Percentiles rank a stretch among this genome's conserved stretches.
Evolutionary conservation across 2,888 invertebrate genomes (phyloP).

Genomic region (Aspidiotus rigidus): DNA sequence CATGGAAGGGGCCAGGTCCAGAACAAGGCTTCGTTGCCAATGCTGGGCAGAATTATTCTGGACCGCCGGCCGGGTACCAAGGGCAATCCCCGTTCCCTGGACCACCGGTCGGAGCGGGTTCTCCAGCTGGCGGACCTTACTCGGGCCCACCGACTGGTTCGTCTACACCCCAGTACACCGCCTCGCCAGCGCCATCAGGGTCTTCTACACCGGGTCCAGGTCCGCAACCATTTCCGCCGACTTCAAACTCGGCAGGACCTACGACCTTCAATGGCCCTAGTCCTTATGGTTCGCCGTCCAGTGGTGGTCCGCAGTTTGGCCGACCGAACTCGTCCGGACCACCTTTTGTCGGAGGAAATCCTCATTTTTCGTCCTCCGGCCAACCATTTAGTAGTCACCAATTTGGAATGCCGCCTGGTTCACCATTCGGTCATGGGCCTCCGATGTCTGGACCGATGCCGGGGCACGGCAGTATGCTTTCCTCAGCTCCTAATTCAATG

Average conservation of each 20-base stretch:
- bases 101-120: conserved; percentile 64
- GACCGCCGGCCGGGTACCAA: conserved; percentile 51
- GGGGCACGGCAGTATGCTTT: conserved; percentile 52
- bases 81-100: conserved; percentile 53
- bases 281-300: conserved; percentile 60
- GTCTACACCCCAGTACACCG: conserved; percentile 73
- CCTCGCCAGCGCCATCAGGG: conserved; percentile 74
- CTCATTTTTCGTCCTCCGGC: conserved; percentile 56
- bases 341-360: conserved; percentile 46
- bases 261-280: conserved; percentile 59
- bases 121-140: conserved; percentile 63
- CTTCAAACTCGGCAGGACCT: conserved; percentile 46
- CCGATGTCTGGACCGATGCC: conserved; percentile 54
- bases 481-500: conserved; percentile 60
- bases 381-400: conserved; percentile 54
- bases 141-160: conserved; percentile 64
- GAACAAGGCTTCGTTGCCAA: conserved; percentile 43
- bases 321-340: conserved; percentile 48
- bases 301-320: conserved; percentile 60
- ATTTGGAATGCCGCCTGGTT: conserved; percentile 61
- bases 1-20: conserved; percentile 69
- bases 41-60: conserved; percentile 47
- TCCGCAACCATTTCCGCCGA: conserved; percentile 41
- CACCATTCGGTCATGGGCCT: conserved; percentile 57
- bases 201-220: conserved; percentile 72